Base-by-base conservation (phyloP, 2,113 vertebrate species). In the Brachionichthys hirsutus region DNA sequence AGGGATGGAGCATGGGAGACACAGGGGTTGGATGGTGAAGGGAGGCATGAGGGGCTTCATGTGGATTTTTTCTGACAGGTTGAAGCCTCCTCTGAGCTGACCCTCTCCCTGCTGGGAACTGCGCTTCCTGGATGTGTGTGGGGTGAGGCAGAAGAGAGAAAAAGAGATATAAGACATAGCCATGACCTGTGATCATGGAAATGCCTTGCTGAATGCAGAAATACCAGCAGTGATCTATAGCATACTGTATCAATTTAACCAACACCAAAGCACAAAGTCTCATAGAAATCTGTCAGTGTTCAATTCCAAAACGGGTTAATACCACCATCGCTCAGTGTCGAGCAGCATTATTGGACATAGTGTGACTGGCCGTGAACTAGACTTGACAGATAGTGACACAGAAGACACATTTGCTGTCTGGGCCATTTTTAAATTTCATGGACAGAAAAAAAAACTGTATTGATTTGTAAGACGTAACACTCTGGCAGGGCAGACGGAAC, bases 21-120 rank as follows among this genome's bases (percentile, higher is more conserved):
- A 57, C 51, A 64, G 63, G 55, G 65, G 41, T 51, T 60, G 62
- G 63, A 74, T 54, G 80, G 72, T 72, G 76, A 74, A 85, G 75
- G 69, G 75, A 81, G 78, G 84, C 77, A 85, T 90, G 80, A 89
- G 75, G 86, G 77, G 73, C 62, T 70, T 54, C 82, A 87, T 84
- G 89, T 67, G 88, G 55, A 91, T 91, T 72, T 80, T 83, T 88
- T 90, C 88, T 93, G 92, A 93, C 91, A 93, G 89, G 70, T 81
- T 70, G 83, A 88, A 92, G 81, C 77, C 87, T 82, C 87, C 89
- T 85, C 80, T 81, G 54, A 84, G 81, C 71, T 77, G 82, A 87
- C 88, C 87, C 75, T 67, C 66, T 84, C 77, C 82, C 84, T 84
- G 84, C 73, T 78, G 76, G 62, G 86, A 70, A 81, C 74, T 50